These are phyloP conservation scores for Pseudachorutes palmiensis DNA, from an alignment of 1,140 invertebrate species.

Conservation along the genomic window DNA sequence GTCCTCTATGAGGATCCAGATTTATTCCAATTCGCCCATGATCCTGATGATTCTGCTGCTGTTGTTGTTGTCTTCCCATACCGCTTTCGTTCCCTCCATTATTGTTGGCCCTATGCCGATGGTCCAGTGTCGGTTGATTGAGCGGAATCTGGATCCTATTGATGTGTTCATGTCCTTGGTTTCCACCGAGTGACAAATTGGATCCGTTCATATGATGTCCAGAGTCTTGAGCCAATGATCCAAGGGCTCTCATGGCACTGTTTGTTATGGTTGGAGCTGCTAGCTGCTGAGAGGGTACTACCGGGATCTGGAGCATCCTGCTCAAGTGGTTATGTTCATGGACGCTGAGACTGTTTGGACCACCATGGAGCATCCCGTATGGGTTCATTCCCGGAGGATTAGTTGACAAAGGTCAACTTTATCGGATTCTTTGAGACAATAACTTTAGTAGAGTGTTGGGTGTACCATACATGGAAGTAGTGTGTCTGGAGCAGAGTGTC, in stretches of 20 bases:
- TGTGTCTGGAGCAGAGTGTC: too few species aligned
- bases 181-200: not conserved
- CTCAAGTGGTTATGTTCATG: conserved; percentile 7
- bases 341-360: not conserved
- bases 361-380: not conserved
- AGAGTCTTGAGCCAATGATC: not conserved
- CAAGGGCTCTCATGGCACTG: conserved; percentile 7
- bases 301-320: conserved; percentile 2
- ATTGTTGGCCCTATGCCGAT: not conserved
- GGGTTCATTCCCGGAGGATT: not conserved
- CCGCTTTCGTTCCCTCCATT: too few species aligned
- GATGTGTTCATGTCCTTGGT: not conserved
- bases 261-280: not conserved
- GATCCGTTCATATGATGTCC: not conserved
- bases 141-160: not conserved
- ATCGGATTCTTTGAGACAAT: too few species aligned
- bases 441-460: too few species aligned
- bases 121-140: not conserved
- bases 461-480: too few species aligned
- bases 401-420: not conserved
- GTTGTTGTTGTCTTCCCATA: too few species aligned
- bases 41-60: too few species aligned
- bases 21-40: too few species aligned
- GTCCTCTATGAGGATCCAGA: too few species aligned
- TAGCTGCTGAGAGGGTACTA: not conserved